phyloP scores from a whole-genome alignment of 2,888 invertebrate species.

The Erannis defoliaria region DNA sequence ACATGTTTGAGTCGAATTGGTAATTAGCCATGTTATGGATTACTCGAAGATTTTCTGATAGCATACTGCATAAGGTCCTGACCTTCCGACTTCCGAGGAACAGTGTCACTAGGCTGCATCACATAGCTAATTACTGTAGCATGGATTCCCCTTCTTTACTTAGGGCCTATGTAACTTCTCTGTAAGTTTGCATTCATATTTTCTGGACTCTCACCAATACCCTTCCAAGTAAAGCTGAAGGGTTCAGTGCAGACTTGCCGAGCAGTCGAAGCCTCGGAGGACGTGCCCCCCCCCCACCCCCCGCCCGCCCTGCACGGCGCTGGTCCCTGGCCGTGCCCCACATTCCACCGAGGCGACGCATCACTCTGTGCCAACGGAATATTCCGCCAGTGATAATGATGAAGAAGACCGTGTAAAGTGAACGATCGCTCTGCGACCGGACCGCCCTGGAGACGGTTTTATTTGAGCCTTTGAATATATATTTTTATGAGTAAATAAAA shows the following conservation, averaged over 20 bases:
- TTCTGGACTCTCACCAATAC: not conserved
- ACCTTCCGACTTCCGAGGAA: not conserved
- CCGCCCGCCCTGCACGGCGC: conserved; percentile 12
- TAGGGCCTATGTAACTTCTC: not conserved
- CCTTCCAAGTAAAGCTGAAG: conserved; percentile 4
- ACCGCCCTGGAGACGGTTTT: conserved; percentile 70
- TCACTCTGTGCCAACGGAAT: conserved; percentile 59
- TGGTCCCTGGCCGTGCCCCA: conserved; percentile 26
- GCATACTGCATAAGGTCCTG: not conserved
- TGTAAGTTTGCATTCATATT: not conserved
- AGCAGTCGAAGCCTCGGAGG: not conserved
- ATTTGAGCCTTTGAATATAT: conserved; percentile 86
- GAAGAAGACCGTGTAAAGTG: conserved; percentile 41
- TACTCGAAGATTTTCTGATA: not conserved
- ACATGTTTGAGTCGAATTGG: not conserved
- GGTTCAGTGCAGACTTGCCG: not conserved
- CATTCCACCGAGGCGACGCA: conserved; percentile 50
- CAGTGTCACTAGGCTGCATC: conserved; percentile 2
- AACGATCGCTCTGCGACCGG: conserved; percentile 49
- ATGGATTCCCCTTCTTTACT: not conserved
- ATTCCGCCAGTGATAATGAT: conserved; percentile 70
- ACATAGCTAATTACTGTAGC: not conserved
- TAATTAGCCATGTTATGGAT: not conserved
- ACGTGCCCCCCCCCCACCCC: not conserved
- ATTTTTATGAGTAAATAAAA: conserved; percentile 86